Conservation (phyloP, 2,888 invertebrate species). For the Gymnosoma rotundatum region DNA sequence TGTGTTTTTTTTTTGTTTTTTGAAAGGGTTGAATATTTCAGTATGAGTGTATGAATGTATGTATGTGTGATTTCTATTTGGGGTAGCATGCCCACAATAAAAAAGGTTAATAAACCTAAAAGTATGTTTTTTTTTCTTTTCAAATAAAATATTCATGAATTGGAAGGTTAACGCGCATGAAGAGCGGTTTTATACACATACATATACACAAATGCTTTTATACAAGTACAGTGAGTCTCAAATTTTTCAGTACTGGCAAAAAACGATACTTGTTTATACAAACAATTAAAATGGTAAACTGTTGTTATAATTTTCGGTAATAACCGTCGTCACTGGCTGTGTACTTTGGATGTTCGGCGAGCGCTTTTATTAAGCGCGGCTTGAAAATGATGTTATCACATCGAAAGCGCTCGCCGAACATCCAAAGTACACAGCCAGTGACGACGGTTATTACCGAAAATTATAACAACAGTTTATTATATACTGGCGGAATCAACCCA, state of each 20-base stretch:
- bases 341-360: too few species aligned
- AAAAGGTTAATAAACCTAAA: slow-evolving; percentile 47
- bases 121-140: slow-evolving; percentile 9
- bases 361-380: too few species aligned
- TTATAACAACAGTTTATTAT: too few species aligned
- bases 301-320: too few species aligned
- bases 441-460: too few species aligned
- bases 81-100: slow-evolving; percentile 22
- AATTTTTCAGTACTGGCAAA: not conserved
- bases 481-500: too few species aligned
- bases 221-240: slow-evolving; percentile 2
- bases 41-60: not conserved
- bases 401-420: too few species aligned
- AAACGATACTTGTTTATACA: too few species aligned
- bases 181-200: not conserved
- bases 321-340: too few species aligned
- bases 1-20: not conserved
- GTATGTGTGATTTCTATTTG: not conserved
- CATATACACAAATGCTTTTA: not conserved
- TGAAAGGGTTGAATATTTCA: not conserved
- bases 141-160: slow-evolving; percentile 55
- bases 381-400: too few species aligned
- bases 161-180: slow-evolving; percentile 22
- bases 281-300: too few species aligned
- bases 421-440: too few species aligned